These are phyloP conservation scores for Pollachius pollachius DNA, from an alignment of 2,113 vertebrate species.

Conservation along the genomic window DNA sequence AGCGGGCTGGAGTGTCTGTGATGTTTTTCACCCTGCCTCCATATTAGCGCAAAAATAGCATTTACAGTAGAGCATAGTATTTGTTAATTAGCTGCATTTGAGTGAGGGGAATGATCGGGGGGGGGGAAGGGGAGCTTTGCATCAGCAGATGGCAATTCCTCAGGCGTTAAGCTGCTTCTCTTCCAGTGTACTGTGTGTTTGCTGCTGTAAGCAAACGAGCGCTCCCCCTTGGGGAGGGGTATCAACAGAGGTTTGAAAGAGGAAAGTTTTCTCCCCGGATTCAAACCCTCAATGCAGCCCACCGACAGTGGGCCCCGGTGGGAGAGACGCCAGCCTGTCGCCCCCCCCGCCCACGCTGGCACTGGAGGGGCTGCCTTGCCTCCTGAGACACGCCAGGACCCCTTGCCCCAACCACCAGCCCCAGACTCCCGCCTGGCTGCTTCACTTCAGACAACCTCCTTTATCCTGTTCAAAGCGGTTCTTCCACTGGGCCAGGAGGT, in stretches of 20 bases:
- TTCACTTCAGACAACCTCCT: slow-evolving; percentile 35
- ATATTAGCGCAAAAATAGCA: slow-evolving; percentile 54
- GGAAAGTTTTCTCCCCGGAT: slow-evolving; percentile 40
- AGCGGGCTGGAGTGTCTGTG: slow-evolving; percentile 52
- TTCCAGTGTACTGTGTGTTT: slow-evolving; percentile 48
- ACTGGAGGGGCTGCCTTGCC: slow-evolving; percentile 27
- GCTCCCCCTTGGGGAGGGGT: slow-evolving; percentile 44
- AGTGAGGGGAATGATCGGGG: slow-evolving; percentile 16
- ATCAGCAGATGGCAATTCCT: slow-evolving; percentile 52
- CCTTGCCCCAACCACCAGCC: slow-evolving; percentile 9
- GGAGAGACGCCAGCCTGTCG: slow-evolving; percentile 38
- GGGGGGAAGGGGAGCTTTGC: slow-evolving; percentile 32
- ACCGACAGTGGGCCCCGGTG: slow-evolving; percentile 40
- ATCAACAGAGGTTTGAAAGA: slow-evolving; percentile 38
- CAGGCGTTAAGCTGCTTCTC: slow-evolving; percentile 36
- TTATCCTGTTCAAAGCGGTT: slow-evolving; percentile 16
- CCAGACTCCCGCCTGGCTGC: slow-evolving; percentile 42
- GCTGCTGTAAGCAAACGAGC: slow-evolving; percentile 41
- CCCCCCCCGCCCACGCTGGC: slow-evolving; percentile 20
- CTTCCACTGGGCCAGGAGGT: slow-evolving; percentile 8
- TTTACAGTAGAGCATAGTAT: slow-evolving; percentile 53
- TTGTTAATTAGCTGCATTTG: slow-evolving; percentile 55
- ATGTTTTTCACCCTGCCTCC: slow-evolving; percentile 46
- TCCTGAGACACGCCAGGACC: slow-evolving; percentile 22
- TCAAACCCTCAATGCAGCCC: slow-evolving; percentile 61